Conservation (phyloP, 2,888 invertebrate genomes). For the Idaea biselata region DNA sequence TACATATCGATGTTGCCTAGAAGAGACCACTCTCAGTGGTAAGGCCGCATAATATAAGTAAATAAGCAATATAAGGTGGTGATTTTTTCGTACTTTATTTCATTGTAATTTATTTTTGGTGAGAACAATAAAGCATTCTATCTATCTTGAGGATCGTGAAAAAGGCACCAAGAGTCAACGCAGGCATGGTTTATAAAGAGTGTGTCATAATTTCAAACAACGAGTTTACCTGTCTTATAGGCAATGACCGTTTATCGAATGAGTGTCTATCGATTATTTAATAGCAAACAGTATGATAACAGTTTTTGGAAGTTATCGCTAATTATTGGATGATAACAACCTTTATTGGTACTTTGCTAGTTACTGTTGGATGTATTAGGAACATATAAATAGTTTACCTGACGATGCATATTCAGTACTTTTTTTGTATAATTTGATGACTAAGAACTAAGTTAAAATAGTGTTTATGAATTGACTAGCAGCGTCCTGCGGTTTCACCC, state of each 20-base stretch:
- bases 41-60: too few relatives aligned
- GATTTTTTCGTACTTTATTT: too few relatives aligned
- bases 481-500: too few relatives aligned
- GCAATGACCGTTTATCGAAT: slow-evolving; percentile 73
- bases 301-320: slow-evolving; percentile 72
- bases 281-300: slow-evolving; percentile 76
- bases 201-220: slow-evolving; percentile 13
- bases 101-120: too few relatives aligned
- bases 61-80: too few relatives aligned
- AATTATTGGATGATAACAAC: slow-evolving; percentile 75
- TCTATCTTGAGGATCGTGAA: not conserved
- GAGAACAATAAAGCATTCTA: too few relatives aligned
- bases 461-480: too few relatives aligned
- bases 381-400: not conserved
- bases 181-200: not conserved
- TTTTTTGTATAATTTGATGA: too few relatives aligned
- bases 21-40: too few relatives aligned
- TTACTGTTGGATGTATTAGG: not conserved
- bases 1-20: too few relatives aligned
- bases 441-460: too few relatives aligned
- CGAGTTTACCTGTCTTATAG: slow-evolving; percentile 37
- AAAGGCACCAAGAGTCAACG: not conserved
- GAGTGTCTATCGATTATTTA: slow-evolving; percentile 75
- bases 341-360: slow-evolving; percentile 57
- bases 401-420: not conserved